Conservation (phyloP, 2,888 invertebrate species). For the Agrotis segetum region DNA sequence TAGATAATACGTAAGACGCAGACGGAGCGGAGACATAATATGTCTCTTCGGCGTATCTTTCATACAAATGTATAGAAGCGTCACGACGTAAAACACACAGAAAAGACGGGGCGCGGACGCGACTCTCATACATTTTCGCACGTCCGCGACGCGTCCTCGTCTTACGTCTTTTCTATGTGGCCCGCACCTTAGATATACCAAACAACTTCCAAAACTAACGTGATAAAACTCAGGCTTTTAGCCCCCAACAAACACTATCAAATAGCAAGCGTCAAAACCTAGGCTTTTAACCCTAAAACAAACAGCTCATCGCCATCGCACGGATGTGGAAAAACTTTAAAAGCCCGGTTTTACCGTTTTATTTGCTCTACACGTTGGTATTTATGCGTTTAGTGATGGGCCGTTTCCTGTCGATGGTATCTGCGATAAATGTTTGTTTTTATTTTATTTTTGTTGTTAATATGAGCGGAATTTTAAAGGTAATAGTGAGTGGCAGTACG, state of each 20-base stretch:
- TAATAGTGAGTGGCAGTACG: not conserved
- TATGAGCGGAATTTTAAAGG: constrained; percentile 4
- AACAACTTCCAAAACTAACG: not conserved
- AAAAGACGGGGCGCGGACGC: too few species aligned
- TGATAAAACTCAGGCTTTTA: constrained; percentile 13
- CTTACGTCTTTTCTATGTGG: too few species aligned
- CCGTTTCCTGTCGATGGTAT: constrained; percentile 43
- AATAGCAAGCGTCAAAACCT: constrained; percentile 33
- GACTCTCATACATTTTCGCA: too few species aligned
- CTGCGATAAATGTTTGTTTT: constrained; percentile 7
- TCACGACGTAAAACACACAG: too few species aligned
- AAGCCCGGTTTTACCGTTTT: constrained; percentile 75
- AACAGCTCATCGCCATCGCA: constrained; percentile 52
- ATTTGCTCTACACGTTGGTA: constrained; percentile 73
- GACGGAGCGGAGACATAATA: too few species aligned
- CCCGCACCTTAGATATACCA: too few species aligned
- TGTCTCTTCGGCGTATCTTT: too few species aligned
- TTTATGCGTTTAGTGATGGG: constrained; percentile 71
- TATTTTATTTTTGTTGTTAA: constrained; percentile 4
- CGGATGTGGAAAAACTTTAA: constrained; percentile 74
- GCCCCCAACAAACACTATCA: constrained; percentile 14
- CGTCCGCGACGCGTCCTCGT: too few species aligned
- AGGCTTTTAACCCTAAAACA: constrained; percentile 55
- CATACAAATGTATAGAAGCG: too few species aligned
- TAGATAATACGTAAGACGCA: too few species aligned